Base-by-base conservation (phyloP, 1,140 invertebrate species). In the Colletes latitarsis region DNA sequence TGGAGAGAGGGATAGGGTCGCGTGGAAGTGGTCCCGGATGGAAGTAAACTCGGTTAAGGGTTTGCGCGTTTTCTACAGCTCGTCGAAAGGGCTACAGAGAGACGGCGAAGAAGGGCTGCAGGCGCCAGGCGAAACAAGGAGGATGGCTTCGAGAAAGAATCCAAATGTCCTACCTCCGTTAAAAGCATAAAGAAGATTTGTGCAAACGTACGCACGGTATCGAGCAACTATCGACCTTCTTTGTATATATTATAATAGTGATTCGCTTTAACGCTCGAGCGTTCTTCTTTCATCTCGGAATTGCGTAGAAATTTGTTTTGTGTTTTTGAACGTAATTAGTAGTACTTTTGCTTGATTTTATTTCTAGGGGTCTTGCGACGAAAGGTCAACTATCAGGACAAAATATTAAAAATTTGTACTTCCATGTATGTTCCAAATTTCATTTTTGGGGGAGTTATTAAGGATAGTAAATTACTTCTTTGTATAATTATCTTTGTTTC, bases 11-110 rank as follows among this genome's bases (percentile, higher is more conserved):
- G 62, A 57, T 9, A 46, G 77, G 76, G 82, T 55, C 30, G 17
- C 46, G 69, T 19, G 62, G 41, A 79, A 81, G 73, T 57, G 80
- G 70, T 84, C 58, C 71, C 71, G 83, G 82, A 64, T 85, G 78
- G 82, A 77, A 81, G 83, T 81, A 85, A 85, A 85, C 82, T 85
- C 82, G 83, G 82, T 85, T 85, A 84, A 85, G 69, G 82, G 69
- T 70, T 85, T 77, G 71, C 67, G 72, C 73, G 77, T 60, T 57
- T 66, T 72, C 74, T 67, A 55, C 57, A 66, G 76, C 69, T 49
- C 53, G 74, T 82, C 69, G 58, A 81, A 75, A 81, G 72, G 64
- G 78, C 15, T 66, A 4, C 41, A 58, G n/a, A 66, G 10, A 15
- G 55, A 19, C 17, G 46, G 41, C 17, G 81, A 17, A 67, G 19